Evolutionary conservation across 1,140 invertebrate species (phyloP).

Genomic region (Cotesia vestalis): DNA sequence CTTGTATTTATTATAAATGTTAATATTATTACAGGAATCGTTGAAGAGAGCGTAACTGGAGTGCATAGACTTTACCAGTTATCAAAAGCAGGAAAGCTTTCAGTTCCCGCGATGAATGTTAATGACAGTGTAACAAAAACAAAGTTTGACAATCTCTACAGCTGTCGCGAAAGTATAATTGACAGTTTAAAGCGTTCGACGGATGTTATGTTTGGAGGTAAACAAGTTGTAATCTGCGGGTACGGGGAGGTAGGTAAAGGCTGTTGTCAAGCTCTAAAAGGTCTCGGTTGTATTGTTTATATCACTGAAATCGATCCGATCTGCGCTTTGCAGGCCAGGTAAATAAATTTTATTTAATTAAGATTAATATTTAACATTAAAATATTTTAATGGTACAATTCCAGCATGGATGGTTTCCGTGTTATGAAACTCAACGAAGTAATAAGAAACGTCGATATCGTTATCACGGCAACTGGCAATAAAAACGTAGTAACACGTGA

Average conservation of each 20-base stretch:
- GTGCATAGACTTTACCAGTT: conserved; percentile 96
- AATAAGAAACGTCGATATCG: conserved; percentile 92
- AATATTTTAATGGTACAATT: conserved; percentile 41
- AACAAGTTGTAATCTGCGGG: conserved; percentile 95
- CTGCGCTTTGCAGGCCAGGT: conserved; percentile 96
- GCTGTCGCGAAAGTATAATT: conserved; percentile 88
- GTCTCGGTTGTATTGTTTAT: conserved; percentile 92
- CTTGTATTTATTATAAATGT: not conserved
- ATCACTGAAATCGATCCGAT: conserved; percentile 99
- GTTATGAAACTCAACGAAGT: conserved; percentile 95
- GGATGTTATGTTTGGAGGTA: conserved; percentile 98
- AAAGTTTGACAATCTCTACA: conserved; percentile 98
- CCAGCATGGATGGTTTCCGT: conserved; percentile 95
- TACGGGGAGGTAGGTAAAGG: conserved; percentile 99
- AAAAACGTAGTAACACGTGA: conserved; percentile 95
- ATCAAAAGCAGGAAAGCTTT: conserved; percentile 92
- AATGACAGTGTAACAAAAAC: conserved; percentile 99
- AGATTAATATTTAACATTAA: conserved; percentile 9
- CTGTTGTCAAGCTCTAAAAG: conserved; percentile 94
- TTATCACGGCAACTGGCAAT: conserved; percentile 95
- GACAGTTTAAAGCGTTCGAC: conserved; percentile 94
- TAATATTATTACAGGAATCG: conserved; percentile 76
- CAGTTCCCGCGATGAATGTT: conserved; percentile 98
- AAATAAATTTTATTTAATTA: conserved; percentile 39
- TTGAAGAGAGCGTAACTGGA: conserved; percentile 97